Conservation (phyloP, 2,797 vertebrate species). For the Erpetoichthys calabaricus region DNA sequence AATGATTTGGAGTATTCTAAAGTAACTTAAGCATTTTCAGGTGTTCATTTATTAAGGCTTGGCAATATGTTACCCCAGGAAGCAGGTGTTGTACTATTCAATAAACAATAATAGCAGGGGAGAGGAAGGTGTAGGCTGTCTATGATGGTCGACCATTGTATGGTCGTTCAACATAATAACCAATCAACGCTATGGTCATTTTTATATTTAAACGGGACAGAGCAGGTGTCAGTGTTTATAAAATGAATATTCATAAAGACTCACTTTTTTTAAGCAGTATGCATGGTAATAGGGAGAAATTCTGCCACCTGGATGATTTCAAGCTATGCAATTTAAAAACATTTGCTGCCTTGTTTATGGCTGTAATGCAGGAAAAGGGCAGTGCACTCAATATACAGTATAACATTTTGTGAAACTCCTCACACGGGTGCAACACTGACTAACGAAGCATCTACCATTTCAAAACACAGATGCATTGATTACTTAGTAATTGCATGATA, state of each 20-base stretch:
- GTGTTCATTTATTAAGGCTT: conserved; percentile 40
- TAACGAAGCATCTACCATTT: too few species aligned
- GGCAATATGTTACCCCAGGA: conserved; percentile 48
- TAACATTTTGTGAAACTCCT: too few species aligned
- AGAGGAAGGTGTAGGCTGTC: conserved; percentile 35
- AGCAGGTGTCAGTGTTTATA: conserved; percentile 70
- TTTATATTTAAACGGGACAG: conserved; percentile 58
- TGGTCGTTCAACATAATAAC: conserved; percentile 48
- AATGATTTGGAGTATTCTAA: conserved; percentile 17
- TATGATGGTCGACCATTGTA: conserved; percentile 48
- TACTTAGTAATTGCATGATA: too few species aligned
- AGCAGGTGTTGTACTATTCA: conserved; percentile 73
- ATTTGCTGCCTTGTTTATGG: too few species aligned
- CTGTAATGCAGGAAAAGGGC: too few species aligned
- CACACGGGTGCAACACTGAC: too few species aligned
- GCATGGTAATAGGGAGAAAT: background rate
- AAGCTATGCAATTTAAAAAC: too few species aligned
- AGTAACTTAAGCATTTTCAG: conserved; percentile 55
- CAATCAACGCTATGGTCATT: conserved; percentile 63
- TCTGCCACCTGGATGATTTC: conserved; percentile 21
- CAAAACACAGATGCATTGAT: too few species aligned
- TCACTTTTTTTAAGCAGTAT: conserved; percentile 5
- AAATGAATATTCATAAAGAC: conserved; percentile 26
- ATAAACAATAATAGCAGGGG: conserved; percentile 37
- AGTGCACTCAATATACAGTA: too few species aligned